A percentile compares a stretch with the other conserved stretches of the same genome.
These are phyloP conservation scores for Sebastolobus alascanus DNA, from an alignment of 2,797 vertebrate species.

Conservation along the genomic window DNA sequence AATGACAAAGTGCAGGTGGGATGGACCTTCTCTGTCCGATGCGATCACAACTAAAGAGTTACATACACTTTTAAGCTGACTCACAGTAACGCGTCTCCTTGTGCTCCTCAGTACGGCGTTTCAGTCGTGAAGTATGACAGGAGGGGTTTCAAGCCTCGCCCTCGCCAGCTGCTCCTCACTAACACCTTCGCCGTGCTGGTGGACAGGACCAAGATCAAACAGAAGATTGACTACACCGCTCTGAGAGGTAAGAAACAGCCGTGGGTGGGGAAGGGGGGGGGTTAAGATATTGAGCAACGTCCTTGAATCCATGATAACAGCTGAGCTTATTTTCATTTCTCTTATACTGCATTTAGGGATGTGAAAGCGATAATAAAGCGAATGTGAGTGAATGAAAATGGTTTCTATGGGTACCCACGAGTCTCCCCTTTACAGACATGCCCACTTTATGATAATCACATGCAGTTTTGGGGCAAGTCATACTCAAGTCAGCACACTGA, in stretches of 20 bases:
- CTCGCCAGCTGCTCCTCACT: slow-evolving; percentile 93
- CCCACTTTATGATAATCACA: too few relatives aligned
- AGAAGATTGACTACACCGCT: slow-evolving; percentile 91
- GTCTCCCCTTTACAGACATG: too few relatives aligned
- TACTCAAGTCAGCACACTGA: too few relatives aligned
- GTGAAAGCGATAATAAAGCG: too few relatives aligned
- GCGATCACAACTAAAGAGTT: neutral
- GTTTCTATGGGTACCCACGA: too few relatives aligned
- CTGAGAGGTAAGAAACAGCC: slow-evolving; percentile 86
- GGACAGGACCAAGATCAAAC: slow-evolving; percentile 94
- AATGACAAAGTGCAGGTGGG: slow-evolving; percentile 93
- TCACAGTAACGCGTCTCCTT: slow-evolving; percentile 14
- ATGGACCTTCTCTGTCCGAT: neutral
- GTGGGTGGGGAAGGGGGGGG: neutral
- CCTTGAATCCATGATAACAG: neutral
- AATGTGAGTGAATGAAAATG: too few relatives aligned
- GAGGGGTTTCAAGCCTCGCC: slow-evolving; percentile 92
- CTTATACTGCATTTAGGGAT: neutral
- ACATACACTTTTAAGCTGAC: neutral
- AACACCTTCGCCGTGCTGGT: slow-evolving; percentile 89
- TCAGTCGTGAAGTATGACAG: slow-evolving; percentile 96
- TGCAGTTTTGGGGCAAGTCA: too few relatives aligned
- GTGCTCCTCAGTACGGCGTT: slow-evolving; percentile 89
- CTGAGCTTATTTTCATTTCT: neutral
- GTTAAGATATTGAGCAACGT: neutral